phyloP scores from a whole-genome alignment of 2,113 vertebrate genomes.

The Monarcha castaneiventris region DNA sequence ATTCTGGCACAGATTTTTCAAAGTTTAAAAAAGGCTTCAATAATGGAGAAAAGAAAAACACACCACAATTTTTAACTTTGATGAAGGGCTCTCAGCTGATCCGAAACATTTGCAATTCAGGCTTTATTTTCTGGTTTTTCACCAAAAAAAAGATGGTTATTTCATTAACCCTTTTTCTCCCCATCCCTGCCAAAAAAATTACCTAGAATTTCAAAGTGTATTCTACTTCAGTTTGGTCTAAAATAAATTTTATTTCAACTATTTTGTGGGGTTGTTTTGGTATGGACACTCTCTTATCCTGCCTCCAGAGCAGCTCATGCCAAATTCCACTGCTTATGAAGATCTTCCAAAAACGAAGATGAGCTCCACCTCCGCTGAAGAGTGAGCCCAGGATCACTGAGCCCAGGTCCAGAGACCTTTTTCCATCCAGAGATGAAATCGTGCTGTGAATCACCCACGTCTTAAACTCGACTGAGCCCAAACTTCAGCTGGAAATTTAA shows the following conservation, averaged over 20 bases:
- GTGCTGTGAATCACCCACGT: not conserved
- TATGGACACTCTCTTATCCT: not conserved
- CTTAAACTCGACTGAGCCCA: not conserved
- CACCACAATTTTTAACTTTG: not conserved
- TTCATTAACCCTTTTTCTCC: not conserved
- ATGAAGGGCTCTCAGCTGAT: not conserved
- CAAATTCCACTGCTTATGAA: not conserved
- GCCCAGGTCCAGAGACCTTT: not conserved
- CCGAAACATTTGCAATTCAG: not conserved
- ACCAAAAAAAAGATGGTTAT: fast-evolving
- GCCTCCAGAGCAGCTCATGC: not conserved
- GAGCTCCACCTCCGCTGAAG: not conserved
- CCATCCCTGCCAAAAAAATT: not conserved
- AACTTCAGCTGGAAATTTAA: constrained; percentile 13
- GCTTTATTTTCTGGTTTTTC: not conserved
- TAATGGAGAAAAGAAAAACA: not conserved
- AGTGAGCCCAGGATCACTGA: not conserved
- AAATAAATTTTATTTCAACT: not conserved
- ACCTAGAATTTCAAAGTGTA: not conserved
- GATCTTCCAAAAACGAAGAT: not conserved
- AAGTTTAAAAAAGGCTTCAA: not conserved
- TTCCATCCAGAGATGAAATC: not conserved
- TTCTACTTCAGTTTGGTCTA: not conserved
- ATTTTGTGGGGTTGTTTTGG: not conserved
- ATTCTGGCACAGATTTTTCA: not conserved